These are phyloP conservation scores for Bagarius yarrelli DNA, from an alignment of 2,113 vertebrate genomes.

Conservation along the genomic window DNA sequence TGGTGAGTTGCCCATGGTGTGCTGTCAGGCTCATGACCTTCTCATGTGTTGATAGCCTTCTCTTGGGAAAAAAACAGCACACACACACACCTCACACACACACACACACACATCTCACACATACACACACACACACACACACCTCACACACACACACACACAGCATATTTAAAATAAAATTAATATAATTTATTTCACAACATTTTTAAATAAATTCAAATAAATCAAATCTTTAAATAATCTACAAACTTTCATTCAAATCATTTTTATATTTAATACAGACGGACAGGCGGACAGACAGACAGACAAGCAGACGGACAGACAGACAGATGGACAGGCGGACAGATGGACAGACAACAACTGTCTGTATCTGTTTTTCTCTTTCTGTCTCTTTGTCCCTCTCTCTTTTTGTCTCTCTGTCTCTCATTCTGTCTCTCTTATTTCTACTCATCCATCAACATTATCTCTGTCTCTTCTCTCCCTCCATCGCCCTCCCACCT, in stretches of 20 bases:
- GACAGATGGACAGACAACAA: not conserved
- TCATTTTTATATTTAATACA: not conserved
- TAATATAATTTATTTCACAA: not conserved
- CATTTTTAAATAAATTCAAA: not conserved
- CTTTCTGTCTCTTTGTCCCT: not conserved
- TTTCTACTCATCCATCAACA: conserved; percentile 35
- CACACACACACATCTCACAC: not conserved
- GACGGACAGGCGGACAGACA: not conserved
- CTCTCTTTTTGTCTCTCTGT: not conserved
- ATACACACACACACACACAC: not conserved
- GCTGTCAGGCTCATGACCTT: conserved; percentile 70
- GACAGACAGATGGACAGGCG: not conserved
- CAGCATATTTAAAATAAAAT: too few species aligned
- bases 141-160: too few species aligned
- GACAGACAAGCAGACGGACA: not conserved
- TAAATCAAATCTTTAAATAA: not conserved
- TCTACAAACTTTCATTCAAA: not conserved
- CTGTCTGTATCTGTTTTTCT: not conserved
- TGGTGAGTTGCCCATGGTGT: conserved; percentile 46
- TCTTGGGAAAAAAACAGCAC: conserved; percentile 52
- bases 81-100: not conserved
- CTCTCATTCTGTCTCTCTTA: not conserved
- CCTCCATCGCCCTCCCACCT: not conserved
- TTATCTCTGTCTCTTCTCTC: conserved; percentile 19
- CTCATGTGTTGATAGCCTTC: conserved; percentile 69